These are phyloP conservation scores for Merluccius polli DNA, from an alignment of 2,797 vertebrate species.

Conservation along the genomic window DNA sequence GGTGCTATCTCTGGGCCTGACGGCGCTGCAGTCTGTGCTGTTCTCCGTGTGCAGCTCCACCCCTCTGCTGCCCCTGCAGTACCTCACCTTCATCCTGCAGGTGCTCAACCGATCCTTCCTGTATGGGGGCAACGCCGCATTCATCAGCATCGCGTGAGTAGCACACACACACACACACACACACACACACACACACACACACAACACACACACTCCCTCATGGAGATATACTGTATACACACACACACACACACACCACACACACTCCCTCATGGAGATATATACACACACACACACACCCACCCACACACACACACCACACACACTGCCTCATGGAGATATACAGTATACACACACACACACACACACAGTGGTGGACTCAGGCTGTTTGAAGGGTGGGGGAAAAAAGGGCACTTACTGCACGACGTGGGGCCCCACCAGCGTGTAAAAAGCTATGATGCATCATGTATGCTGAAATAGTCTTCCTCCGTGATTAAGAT, in stretches of 20 bases:
- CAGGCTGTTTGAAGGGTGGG: too few species aligned
- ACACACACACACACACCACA: not conserved
- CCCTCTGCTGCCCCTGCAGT: conserved; percentile 78
- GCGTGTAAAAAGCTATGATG: too few species aligned
- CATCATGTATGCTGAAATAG: too few species aligned
- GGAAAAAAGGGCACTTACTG: too few species aligned
- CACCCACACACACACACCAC: not conserved
- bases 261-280: not conserved
- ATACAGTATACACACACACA: too few species aligned
- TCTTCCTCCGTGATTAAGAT: too few species aligned
- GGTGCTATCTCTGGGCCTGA: conserved; percentile 81
- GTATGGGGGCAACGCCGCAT: conserved; percentile 87
- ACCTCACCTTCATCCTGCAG: conserved; percentile 85
- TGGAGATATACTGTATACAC: not conserved
- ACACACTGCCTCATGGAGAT: too few species aligned
- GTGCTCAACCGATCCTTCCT: conserved; percentile 93
- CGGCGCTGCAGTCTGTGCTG: conserved; percentile 76
- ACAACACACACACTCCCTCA: too few species aligned
- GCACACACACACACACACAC: too few species aligned
- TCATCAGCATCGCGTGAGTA: conserved; percentile 87
- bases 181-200: too few species aligned
- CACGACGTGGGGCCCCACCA: too few species aligned
- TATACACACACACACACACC: not conserved
- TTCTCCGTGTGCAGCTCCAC: conserved; percentile 82
- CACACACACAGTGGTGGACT: too few species aligned